Evolutionary conservation across 2,113 vertebrate genomes (phyloP).

Genomic region (Colaptes auratus): DNA sequence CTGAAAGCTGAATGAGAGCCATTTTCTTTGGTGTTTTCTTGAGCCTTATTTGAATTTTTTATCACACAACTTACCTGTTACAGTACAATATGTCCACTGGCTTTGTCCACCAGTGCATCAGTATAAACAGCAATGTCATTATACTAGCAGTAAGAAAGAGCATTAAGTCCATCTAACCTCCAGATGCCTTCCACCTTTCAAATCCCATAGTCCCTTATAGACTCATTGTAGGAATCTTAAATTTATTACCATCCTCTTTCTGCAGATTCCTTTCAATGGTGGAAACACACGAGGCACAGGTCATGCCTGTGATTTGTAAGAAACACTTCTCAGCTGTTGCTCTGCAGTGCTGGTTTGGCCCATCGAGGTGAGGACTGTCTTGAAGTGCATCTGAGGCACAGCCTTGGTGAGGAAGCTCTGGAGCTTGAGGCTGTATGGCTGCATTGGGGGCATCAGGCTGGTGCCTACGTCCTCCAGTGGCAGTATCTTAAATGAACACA

Average conservation of each 20-base stretch:
- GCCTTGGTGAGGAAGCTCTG: background rate
- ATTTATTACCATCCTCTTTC: conserved; percentile 84
- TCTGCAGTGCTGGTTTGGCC: background rate
- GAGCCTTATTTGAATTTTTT: background rate
- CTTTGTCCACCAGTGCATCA: background rate
- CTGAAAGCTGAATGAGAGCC: background rate
- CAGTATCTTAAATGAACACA: conserved; percentile 55
- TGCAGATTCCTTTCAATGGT: conserved; percentile 89
- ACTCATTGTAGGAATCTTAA: background rate
- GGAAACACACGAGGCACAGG: conserved; percentile 92
- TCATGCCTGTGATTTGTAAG: conserved; percentile 90
- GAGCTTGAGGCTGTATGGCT: background rate
- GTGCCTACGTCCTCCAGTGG: background rate
- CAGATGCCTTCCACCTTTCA: background rate
- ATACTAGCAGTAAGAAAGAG: background rate
- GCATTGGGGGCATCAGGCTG: background rate
- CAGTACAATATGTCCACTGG: background rate
- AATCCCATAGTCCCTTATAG: background rate
- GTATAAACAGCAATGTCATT: background rate
- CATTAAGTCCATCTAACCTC: background rate
- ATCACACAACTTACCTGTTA: background rate
- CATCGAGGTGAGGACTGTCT: background rate
- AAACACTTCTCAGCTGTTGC: conserved; percentile 83
- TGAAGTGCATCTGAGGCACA: background rate
- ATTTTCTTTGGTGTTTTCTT: background rate